Evolutionary conservation across 2,888 invertebrate genomes (phyloP).

Genomic region (Acronicta leporina): DNA sequence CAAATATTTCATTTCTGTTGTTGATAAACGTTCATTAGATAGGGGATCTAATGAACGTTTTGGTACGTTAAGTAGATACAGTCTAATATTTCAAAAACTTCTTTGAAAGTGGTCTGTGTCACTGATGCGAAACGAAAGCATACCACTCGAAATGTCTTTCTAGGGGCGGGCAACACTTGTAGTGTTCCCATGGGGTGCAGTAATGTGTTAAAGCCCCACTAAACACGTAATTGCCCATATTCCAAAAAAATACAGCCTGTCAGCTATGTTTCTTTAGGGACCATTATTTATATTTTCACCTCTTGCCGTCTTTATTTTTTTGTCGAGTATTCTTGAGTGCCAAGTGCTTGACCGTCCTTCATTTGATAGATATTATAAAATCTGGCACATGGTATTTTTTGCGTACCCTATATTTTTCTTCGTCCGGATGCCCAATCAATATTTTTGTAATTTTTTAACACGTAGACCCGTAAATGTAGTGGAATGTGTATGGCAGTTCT

Average conservation of each 20-base stretch:
- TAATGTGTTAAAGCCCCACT: conserved; percentile 67
- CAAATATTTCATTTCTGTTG: too few species aligned
- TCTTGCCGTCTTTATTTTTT: conserved; percentile 47
- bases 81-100: conserved; percentile 44
- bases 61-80: conserved; percentile 12
- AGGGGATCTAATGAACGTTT: neutral
- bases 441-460: conserved; percentile 16
- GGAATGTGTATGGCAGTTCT: conserved; percentile 42
- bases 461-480: conserved; percentile 28
- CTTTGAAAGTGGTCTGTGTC: conserved; percentile 33
- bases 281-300: conserved; percentile 56
- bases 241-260: conserved; percentile 34
- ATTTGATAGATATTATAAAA: conserved; percentile 36
- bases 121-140: conserved; percentile 61
- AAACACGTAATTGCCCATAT: conserved; percentile 72
- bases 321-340: conserved; percentile 43
- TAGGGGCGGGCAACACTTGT: conserved; percentile 59
- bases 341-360: conserved; percentile 57
- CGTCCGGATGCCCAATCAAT: neutral
- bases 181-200: conserved; percentile 68
- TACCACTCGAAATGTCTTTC: conserved; percentile 56
- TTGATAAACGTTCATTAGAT: too few species aligned
- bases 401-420: neutral
- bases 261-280: conserved; percentile 58
- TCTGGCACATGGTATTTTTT: neutral